Conservation (phyloP, 35 echinoderm and acorn worm genomes). For the Lytechinus pictus region DNA sequence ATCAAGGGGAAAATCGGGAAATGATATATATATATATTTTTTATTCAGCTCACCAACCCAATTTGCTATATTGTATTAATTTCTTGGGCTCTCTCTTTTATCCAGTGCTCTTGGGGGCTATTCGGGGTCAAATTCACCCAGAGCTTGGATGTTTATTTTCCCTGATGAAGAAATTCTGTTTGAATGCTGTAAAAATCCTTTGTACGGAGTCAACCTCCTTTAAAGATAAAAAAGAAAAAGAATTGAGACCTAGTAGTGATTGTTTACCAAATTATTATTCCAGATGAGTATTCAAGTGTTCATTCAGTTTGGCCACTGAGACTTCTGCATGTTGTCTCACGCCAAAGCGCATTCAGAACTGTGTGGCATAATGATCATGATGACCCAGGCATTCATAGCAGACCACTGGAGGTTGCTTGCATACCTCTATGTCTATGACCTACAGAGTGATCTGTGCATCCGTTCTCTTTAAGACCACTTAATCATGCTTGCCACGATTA, state of each 20-base stretch:
- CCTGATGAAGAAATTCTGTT: too few species aligned
- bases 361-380: not conserved
- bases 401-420: conserved; percentile 40
- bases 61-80: too few species aligned
- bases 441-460: not conserved
- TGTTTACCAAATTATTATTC: not conserved
- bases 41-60: too few species aligned
- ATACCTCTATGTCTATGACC: conserved; percentile 6
- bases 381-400: not conserved
- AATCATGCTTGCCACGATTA: conserved; percentile 7
- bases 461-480: conserved; percentile 15
- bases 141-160: too few species aligned
- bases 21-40: too few species aligned
- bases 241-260: not conserved
- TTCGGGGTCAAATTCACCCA: too few species aligned
- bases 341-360: not conserved
- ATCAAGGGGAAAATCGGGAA: too few species aligned
- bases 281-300: conserved; percentile 11
- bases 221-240: too few species aligned
- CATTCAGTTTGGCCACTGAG: conserved; percentile 14
- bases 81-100: too few species aligned
- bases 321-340: conserved; percentile 35
- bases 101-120: too few species aligned
- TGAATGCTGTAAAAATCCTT: too few species aligned
- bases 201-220: too few species aligned